phyloP scores from a whole-genome alignment of 2,888 invertebrate genomes.

The Lasioglossum leucozonium region DNA sequence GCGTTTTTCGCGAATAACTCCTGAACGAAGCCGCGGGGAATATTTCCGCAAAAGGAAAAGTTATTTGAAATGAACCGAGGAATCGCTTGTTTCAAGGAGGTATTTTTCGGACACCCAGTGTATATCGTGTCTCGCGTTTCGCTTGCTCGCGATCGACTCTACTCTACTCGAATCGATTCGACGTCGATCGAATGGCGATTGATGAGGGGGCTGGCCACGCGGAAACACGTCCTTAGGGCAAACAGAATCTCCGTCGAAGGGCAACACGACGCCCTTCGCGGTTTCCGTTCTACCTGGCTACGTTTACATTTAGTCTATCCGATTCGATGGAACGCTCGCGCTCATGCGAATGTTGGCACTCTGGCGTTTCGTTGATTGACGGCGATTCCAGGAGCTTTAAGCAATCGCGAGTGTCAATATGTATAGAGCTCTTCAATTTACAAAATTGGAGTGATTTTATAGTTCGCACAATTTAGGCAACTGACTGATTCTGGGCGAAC shows the following conservation, averaged over 20 bases:
- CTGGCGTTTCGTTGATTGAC: neutral
- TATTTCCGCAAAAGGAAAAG: neutral
- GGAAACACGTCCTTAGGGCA: conserved; percentile 29
- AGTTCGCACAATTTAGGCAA: neutral
- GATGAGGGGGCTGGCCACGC: conserved; percentile 56
- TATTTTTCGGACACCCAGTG: neutral
- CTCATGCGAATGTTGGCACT: neutral
- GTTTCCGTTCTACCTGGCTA: conserved; percentile 25
- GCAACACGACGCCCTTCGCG: neutral
- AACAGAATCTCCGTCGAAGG: conserved; percentile 29
- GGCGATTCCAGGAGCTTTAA: neutral
- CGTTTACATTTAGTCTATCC: conserved; percentile 20
- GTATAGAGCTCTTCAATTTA: neutral
- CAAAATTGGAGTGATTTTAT: neutral
- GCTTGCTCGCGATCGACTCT: neutral
- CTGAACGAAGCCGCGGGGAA: neutral
- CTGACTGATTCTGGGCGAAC: neutral
- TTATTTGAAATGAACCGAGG: neutral
- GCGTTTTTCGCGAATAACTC: neutral
- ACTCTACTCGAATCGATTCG: neutral
- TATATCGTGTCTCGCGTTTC: neutral
- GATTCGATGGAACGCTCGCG: conserved; percentile 33
- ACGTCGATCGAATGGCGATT: conserved; percentile 21
- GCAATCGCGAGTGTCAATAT: neutral
- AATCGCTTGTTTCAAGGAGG: neutral